Base-by-base conservation (phyloP, 1,140 invertebrate genomes). In the Lordiphosa clarofinis region DNA sequence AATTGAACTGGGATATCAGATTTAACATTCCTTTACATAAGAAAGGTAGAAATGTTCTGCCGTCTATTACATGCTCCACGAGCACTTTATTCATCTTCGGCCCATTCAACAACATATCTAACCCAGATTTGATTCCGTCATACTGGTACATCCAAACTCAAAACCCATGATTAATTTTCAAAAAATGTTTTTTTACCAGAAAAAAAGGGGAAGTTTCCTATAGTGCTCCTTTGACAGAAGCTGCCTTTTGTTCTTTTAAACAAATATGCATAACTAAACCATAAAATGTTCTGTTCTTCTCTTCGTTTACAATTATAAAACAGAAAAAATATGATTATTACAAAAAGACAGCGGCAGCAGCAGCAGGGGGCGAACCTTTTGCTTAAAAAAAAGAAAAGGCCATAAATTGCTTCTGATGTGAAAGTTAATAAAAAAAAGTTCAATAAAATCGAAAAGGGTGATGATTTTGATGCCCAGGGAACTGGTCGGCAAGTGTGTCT, bases 371-470 rank as follows among this genome's bases (percentile, higher is more conserved):
- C 15, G 1, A 31, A 42, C 28, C 28, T 31, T 31, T 8, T 31
- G 28, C 7, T 8, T 19, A 28, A 11, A 42, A 40, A 43, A 10
- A 52, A n/a, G 43, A 35, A 10, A 38, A n/a, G 31, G 31, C 57
- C 74, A 67, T 79, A 79, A 82, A 79, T 79, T 75, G 66, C 57
- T 50, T 65, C 47, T 56, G 48, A 59, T 59, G 56, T 54, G 58
- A 73, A 78, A 84, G 78, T 84, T 84, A 84, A 84, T 82, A 82
- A 82, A 86, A 68, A 68, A 82, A 78, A 75, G 73, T 78, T 86
- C 78, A 82, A 84, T 86, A 84, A 86, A 84, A 73, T 76, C 64
- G 69, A 65, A 84, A 84, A 84, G 78, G 78, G 79, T 84, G 73
- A 62, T 61, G 73, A 84, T 73, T 84, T 65, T 50, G 73, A 42